Evolutionary conservation across 2,797 vertebrate genomes (phyloP).

Genomic region (Xenopus petersii): DNA sequence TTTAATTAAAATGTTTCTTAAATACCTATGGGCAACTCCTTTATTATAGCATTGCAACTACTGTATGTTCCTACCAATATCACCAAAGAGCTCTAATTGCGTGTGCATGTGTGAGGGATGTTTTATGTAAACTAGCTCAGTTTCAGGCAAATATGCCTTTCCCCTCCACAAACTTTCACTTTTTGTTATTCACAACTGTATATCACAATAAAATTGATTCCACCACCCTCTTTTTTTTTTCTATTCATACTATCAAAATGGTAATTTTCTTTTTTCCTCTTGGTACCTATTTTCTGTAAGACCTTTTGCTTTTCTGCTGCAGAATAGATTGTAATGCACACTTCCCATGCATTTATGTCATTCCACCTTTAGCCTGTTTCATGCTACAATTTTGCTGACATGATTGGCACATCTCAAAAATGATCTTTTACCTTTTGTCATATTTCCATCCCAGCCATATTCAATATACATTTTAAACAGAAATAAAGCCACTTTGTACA

Average conservation of each 20-base stretch:
- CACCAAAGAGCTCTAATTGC: too few relatives aligned
- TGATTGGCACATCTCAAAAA: conserved; percentile 34
- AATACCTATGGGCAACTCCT: too few relatives aligned
- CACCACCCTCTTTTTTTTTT: background rate
- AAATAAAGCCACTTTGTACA: conserved; percentile 4
- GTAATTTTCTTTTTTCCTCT: conserved; percentile 51
- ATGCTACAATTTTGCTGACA: conserved; percentile 26
- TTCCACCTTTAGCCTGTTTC: conserved; percentile 11
- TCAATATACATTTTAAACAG: conserved; percentile 33
- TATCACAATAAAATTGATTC: conserved; percentile 49
- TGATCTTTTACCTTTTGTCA: conserved; percentile 21
- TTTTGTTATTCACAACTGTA: conserved; percentile 38
- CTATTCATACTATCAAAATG: conserved; percentile 53
- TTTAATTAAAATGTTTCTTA: too few relatives aligned
- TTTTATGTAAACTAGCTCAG: too few relatives aligned
- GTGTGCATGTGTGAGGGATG: too few relatives aligned
- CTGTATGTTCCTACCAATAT: too few relatives aligned
- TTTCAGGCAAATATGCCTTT: too few relatives aligned
- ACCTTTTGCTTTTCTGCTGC: conserved; percentile 20
- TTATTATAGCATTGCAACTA: too few relatives aligned
- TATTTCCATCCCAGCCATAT: conserved; percentile 20
- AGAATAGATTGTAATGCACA: conserved; percentile 38
- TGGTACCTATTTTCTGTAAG: conserved; percentile 47
- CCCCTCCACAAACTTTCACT: too few relatives aligned
- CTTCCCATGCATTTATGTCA: conserved; percentile 32